Evolutionary conservation across 2,888 invertebrate species (phyloP), one percentile per base, ranked within the genome.

Genomic region (Nephrocerus scutellatus): DNA sequence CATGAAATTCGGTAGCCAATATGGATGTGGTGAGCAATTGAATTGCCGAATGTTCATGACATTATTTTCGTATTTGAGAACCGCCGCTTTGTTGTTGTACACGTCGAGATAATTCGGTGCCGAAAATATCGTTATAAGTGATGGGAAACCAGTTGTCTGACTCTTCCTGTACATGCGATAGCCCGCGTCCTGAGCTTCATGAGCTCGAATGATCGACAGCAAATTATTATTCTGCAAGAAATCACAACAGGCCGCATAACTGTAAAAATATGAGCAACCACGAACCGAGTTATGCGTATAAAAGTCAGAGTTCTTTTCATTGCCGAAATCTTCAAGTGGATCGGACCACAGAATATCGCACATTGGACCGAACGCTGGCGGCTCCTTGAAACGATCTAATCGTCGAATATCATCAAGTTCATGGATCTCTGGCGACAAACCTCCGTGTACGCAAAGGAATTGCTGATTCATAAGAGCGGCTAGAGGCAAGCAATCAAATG

Each of bases 11-110:
- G 98, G 98, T 73, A 99, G 74, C 98, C 98, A 98, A 70, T 99
- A 99, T 24, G 98, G 98, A 74, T 99, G 98, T 48, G 96, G 93
- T 55, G 96, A 96, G 75, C 95, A 97, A 73, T 98, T 98, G 75
- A 98, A 98, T 76, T 98, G 98, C 66, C 97, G 83, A 63, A 99
- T 98, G 74, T 98, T 99, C 97, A 98, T 98, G 62, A 98, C 97
- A 77, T 98, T 98, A 76, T 98, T 97, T 77, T 99, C 98, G 76
- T 99, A 99, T 73, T 99, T 98, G 67, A 98, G 79, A 69, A 99
- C 97, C 64, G 98, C 97, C 70, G 98, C 98, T 77, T 92, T 98
- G 76, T 98, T 98, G 76, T 98, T 98, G 75, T 98, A 98, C 56
- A 99, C 98, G 77, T 99, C 98, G 79, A 98, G 77, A 74, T 98